phyloP scores from a whole-genome alignment of 2,113 vertebrate genomes.

The Oostethus manadensis region DNA sequence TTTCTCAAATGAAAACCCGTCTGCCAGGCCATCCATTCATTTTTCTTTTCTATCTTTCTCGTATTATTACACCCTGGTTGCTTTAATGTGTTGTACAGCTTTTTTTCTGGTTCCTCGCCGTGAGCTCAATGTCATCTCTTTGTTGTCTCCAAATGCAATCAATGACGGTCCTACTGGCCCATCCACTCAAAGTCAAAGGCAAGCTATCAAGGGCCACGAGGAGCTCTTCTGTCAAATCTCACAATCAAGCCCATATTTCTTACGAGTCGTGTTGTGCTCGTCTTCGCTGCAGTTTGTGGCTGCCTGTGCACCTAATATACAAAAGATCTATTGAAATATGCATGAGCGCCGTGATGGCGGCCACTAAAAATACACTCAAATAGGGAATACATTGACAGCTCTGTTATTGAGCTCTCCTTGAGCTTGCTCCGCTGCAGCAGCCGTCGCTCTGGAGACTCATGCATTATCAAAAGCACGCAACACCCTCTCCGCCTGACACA shows the following conservation, averaged over 20 bases:
- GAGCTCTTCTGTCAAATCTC: slow-evolving; percentile 76
- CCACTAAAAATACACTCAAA: slow-evolving; percentile 81
- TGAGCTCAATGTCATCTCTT: slow-evolving; percentile 71
- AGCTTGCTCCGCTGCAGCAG: slow-evolving; percentile 69
- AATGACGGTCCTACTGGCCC: slow-evolving; percentile 70
- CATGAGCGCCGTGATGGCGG: slow-evolving; percentile 75
- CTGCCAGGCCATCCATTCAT: slow-evolving; percentile 36
- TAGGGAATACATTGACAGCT: slow-evolving; percentile 81
- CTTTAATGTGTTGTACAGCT: slow-evolving; percentile 56
- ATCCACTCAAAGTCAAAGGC: slow-evolving; percentile 76
- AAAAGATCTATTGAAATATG: slow-evolving; percentile 82
- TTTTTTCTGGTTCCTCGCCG: slow-evolving; percentile 47
- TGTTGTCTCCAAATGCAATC: slow-evolving; percentile 75
- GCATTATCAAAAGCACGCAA: slow-evolving; percentile 59
- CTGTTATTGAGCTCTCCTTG: slow-evolving; percentile 83
- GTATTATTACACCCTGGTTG: slow-evolving; percentile 33
- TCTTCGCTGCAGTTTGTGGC: slow-evolving; percentile 69
- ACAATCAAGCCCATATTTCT: slow-evolving; percentile 79
- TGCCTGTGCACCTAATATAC: slow-evolving; percentile 74
- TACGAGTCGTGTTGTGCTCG: slow-evolving; percentile 72
- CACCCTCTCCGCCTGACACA: slow-evolving; percentile 31
- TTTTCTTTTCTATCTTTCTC: slow-evolving; percentile 44
- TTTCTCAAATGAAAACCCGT: slow-evolving; percentile 16
- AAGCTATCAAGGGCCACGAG: slow-evolving; percentile 63
- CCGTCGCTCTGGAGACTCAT: slow-evolving; percentile 64